These are phyloP conservation scores for Drosophila paulistorum DNA, from an alignment of 1,140 invertebrate species.

Conservation along the genomic window DNA sequence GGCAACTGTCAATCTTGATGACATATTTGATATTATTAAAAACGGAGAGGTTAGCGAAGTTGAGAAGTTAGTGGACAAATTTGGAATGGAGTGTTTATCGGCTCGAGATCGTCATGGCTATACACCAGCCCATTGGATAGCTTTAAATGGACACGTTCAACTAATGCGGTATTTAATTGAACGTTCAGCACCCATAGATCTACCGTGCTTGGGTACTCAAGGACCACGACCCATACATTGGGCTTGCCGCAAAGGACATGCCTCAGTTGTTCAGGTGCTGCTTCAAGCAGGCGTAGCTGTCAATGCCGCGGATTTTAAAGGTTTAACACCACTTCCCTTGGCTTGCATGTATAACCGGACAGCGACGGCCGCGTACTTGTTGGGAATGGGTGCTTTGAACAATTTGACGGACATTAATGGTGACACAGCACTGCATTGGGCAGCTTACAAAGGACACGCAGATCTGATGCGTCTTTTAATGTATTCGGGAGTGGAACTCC, in stretches of 20 bases:
- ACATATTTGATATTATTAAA: slow-evolving; percentile 82
- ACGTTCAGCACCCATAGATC: slow-evolving; percentile 90
- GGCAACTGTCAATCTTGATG: slow-evolving; percentile 82
- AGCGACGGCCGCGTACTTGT: slow-evolving; percentile 93
- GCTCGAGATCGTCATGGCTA: slow-evolving; percentile 95
- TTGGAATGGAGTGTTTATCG: slow-evolving; percentile 88
- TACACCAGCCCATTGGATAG: slow-evolving; percentile 96
- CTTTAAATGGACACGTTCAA: slow-evolving; percentile 92
- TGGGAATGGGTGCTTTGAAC: slow-evolving; percentile 93
- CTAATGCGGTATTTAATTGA: slow-evolving; percentile 93
- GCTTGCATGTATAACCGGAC: slow-evolving; percentile 96
- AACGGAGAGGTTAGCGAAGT: slow-evolving; percentile 88
- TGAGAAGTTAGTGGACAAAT: slow-evolving; percentile 90
- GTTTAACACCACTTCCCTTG: slow-evolving; percentile 94
- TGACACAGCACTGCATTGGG: slow-evolving; percentile 96
- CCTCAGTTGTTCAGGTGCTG: slow-evolving; percentile 90
- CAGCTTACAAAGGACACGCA: slow-evolving; percentile 94
- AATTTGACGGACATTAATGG: slow-evolving; percentile 95
- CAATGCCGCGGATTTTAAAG: slow-evolving; percentile 95
- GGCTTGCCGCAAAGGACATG: slow-evolving; percentile 94
- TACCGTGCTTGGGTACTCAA: slow-evolving; percentile 93
- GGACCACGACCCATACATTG: slow-evolving; percentile 95
- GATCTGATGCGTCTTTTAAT: slow-evolving; percentile 94
- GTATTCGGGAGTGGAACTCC: slow-evolving; percentile 87
- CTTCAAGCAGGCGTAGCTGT: slow-evolving; percentile 93